A percentile compares a stretch with the other conserved stretches of the same genome.
Conservation (phyloP, 2,113 vertebrate species). For the Dicentrarchus labrax region DNA sequence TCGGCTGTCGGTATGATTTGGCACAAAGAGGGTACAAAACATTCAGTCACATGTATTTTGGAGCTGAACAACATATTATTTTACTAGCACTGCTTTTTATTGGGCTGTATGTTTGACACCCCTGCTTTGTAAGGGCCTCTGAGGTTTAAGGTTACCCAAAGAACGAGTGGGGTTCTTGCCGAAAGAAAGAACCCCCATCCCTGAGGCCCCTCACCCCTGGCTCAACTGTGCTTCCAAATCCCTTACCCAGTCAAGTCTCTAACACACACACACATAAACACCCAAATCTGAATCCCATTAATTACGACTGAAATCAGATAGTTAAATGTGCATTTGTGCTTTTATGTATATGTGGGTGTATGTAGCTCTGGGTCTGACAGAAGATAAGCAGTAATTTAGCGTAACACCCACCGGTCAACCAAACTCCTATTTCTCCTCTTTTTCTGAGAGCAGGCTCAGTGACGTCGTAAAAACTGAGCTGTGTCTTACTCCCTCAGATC, state of each 20-base stretch:
- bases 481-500: constrained; percentile 30
- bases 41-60: too few species aligned
- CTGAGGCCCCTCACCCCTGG: constrained; percentile 13
- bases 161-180: neutral
- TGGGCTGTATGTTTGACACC: too few species aligned
- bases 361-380: neutral
- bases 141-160: constrained; percentile 43
- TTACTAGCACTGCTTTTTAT: too few species aligned
- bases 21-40: too few species aligned
- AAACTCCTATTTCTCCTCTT: neutral
- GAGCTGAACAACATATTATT: too few species aligned
- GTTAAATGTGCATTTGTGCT: neutral
- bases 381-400: neutral
- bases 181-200: constrained; percentile 16
- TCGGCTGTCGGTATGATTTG: too few species aligned
- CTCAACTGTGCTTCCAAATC: neutral
- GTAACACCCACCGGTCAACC: neutral
- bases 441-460: constrained; percentile 14
- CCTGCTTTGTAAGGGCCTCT: neutral
- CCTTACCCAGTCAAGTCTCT: neutral
- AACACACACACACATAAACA: neutral
- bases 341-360: neutral
- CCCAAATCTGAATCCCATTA: neutral
- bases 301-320: neutral
- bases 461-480: constrained; percentile 49